phyloP scores from a whole-genome alignment of 1,140 invertebrate genomes.

The Stegodyphus dumicola region DNA sequence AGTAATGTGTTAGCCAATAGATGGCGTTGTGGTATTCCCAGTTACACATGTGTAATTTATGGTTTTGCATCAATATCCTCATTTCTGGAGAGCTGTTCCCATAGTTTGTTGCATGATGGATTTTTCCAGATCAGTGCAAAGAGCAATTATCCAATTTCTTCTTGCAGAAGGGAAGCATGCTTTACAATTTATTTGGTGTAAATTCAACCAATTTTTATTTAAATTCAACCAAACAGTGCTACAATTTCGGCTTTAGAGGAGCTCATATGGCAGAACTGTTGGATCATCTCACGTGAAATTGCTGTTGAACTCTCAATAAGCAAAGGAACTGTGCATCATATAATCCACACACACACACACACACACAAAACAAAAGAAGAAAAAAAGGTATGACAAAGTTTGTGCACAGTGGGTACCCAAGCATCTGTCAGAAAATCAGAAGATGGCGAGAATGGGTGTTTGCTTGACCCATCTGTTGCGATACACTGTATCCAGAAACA shows the following conservation, averaged over 20 bases:
- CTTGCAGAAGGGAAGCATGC: not conserved
- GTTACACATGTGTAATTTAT: not conserved
- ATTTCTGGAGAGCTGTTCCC: not conserved
- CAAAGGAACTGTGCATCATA: not conserved
- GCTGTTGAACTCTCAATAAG: not conserved
- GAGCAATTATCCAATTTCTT: not conserved
- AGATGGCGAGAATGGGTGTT: no score
- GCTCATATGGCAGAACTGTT: not conserved
- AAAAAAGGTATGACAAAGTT: not conserved
- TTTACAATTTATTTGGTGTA: not conserved
- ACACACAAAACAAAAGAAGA: no score
- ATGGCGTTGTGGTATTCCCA: not conserved
- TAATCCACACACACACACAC: no score
- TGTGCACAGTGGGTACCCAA: not conserved
- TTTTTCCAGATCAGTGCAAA: not conserved
- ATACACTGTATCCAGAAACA: no score
- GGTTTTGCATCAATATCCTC: not conserved
- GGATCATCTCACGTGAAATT: not conserved
- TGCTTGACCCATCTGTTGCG: no score
- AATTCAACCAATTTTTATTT: not conserved
- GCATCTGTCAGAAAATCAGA: no score
- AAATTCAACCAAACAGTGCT: not conserved
- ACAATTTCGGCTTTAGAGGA: not conserved
- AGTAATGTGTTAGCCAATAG: not conserved
- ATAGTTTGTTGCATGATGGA: not conserved